A percentile compares a stretch with the other conserved stretches of the same genome.
These are phyloP conservation scores for Onthophagus sagittarius DNA, from an alignment of 2,888 invertebrate species.

Conservation along the genomic window DNA sequence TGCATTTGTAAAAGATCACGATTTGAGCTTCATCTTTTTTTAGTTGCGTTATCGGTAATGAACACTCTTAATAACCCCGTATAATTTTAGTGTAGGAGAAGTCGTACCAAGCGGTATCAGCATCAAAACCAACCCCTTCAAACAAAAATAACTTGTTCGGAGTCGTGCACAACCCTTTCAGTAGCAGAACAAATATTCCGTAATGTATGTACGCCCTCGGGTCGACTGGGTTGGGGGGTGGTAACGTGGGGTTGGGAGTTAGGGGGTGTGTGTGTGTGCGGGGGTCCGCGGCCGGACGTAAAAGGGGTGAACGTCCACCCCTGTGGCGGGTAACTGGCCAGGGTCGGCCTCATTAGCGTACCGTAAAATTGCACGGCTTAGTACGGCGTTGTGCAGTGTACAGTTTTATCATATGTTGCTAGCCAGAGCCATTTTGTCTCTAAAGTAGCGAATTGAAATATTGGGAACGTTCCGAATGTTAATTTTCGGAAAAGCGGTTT, in stretches of 20 bases:
- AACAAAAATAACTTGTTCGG: slow-evolving; percentile 19
- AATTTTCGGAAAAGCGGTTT: too few relatives aligned
- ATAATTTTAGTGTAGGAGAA: background rate
- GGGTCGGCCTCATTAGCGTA: slow-evolving; percentile 50
- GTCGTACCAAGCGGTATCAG: background rate
- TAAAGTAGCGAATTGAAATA: background rate
- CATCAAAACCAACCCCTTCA: background rate
- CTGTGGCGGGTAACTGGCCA: slow-evolving; percentile 52
- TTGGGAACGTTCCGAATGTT: background rate
- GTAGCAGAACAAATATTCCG: slow-evolving; percentile 25
- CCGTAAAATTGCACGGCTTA: slow-evolving; percentile 37
- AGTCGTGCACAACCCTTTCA: slow-evolving; percentile 24
- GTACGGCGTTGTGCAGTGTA: slow-evolving; percentile 43
- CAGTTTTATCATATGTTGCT: slow-evolving; percentile 47
- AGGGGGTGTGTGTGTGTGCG: background rate
- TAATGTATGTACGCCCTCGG: slow-evolving; percentile 25
- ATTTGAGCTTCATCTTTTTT: background rate
- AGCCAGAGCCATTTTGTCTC: slow-evolving; percentile 20
- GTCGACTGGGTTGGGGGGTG: slow-evolving; percentile 5
- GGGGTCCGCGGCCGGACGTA: slow-evolving; percentile 25
- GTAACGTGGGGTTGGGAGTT: background rate
- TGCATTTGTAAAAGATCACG: too few relatives aligned
- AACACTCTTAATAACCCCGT: background rate
- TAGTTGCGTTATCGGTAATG: background rate
- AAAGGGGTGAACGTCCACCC: slow-evolving; percentile 34